Conservation (phyloP, 2,888 invertebrate species). For the Thera obeliscata region DNA sequence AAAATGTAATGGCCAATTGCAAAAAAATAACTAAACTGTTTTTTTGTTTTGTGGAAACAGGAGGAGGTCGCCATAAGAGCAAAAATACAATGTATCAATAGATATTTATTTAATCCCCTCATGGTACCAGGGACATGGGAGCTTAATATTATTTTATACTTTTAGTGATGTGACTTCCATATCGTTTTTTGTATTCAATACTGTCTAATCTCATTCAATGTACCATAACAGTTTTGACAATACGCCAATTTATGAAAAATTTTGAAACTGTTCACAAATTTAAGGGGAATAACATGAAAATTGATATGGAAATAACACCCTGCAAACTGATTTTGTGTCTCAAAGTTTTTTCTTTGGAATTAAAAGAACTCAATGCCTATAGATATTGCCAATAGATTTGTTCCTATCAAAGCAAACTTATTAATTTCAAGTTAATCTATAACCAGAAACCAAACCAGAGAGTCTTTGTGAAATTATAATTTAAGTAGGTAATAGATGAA, state of each 20-base stretch:
- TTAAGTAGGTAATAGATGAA: too few relatives aligned
- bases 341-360: neutral
- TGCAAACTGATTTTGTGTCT: constrained; percentile 1
- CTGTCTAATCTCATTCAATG: neutral
- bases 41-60: constrained; percentile 75
- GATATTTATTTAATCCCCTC: constrained; percentile 68
- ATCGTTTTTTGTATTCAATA: neutral
- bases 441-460: constrained; percentile 20
- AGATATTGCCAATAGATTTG: constrained; percentile 13
- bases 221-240: neutral
- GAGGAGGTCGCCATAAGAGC: constrained; percentile 74
- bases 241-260: neutral
- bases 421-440: constrained; percentile 7
- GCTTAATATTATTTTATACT: constrained; percentile 40
- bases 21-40: constrained; percentile 53
- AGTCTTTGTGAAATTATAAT: neutral
- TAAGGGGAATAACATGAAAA: neutral
- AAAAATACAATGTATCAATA: constrained; percentile 57
- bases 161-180: constrained; percentile 70
- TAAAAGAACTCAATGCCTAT: neutral
- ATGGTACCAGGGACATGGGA: constrained; percentile 63
- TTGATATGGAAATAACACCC: constrained; percentile 67
- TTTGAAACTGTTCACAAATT: neutral
- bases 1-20: constrained; percentile 39
- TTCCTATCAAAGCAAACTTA: constrained; percentile 7